These are phyloP conservation scores for Heliconius ismenius DNA, from an alignment of 2,888 invertebrate genomes.

Conservation along the genomic window DNA sequence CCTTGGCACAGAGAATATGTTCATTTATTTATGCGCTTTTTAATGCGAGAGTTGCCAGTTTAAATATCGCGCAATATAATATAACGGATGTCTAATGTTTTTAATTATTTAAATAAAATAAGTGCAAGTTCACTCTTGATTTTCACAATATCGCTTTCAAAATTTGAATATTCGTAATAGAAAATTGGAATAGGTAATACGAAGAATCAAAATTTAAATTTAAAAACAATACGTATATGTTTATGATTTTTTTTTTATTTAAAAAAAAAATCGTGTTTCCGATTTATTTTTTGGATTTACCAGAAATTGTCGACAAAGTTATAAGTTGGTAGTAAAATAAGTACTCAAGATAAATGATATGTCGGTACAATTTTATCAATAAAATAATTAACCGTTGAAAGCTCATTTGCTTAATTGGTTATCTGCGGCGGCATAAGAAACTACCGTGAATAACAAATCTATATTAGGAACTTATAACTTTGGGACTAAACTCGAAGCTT, in stretches of 20 bases:
- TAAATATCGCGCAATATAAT: neutral
- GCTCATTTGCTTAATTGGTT: slow-evolving; percentile 42
- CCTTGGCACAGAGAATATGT: slow-evolving; percentile 14
- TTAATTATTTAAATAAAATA: neutral
- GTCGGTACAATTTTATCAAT: slow-evolving; percentile 20
- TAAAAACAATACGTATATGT: neutral
- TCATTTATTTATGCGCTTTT: neutral
- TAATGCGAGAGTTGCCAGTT: neutral
- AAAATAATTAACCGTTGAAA: slow-evolving; percentile 35
- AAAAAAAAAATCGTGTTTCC: neutral
- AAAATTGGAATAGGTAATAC: neutral
- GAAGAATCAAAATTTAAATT: neutral
- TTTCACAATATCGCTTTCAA: neutral
- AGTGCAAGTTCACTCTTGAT: too few relatives aligned
- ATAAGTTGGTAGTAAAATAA: neutral
- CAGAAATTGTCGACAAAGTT: neutral
- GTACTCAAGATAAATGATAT: slow-evolving; percentile 1
- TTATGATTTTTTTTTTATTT: too few relatives aligned
- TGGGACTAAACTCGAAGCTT: neutral
- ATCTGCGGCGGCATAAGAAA: slow-evolving; percentile 22
- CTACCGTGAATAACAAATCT: slow-evolving; percentile 23
- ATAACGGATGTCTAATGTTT: neutral
- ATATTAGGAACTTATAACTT: slow-evolving; percentile 19
- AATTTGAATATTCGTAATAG: neutral
- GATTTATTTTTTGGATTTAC: too few relatives aligned